phyloP scores from a whole-genome alignment of 2,113 vertebrate species.

The Pao palembangensis region DNA sequence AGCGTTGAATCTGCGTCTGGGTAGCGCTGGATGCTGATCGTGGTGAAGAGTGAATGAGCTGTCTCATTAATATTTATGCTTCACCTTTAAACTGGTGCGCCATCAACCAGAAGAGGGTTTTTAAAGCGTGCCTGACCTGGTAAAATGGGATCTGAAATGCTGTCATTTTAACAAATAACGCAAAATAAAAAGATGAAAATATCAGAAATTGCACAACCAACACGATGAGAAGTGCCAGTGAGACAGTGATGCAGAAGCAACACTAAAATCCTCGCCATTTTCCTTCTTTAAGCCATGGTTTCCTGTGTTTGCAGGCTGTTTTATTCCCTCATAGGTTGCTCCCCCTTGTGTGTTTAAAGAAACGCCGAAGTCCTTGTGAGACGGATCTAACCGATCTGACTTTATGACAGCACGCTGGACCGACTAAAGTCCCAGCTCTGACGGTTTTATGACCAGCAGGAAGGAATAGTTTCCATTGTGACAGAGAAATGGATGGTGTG shows the following conservation, averaged over 20 bases:
- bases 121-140: neutral
- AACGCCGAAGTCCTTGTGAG: neutral
- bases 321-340: neutral
- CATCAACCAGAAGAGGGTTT: constrained; percentile 44
- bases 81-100: constrained; percentile 56
- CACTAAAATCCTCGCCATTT: no score
- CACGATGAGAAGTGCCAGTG: neutral
- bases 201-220: neutral
- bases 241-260: no score
- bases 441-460: neutral
- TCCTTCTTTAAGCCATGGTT: no score
- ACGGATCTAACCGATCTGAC: neutral
- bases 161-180: no score
- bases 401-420: neutral
- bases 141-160: no score
- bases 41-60: constrained; percentile 4
- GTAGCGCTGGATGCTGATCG: neutral
- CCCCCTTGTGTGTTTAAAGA: neutral
- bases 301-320: no score
- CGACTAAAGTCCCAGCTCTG: neutral
- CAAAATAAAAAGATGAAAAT: neutral
- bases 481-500: neutral
- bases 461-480: neutral
- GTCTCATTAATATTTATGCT: constrained; percentile 61
- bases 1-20: constrained; percentile 15